phyloP scores from a whole-genome alignment of 2,797 vertebrate genomes.

The Darevskia mixta region DNA sequence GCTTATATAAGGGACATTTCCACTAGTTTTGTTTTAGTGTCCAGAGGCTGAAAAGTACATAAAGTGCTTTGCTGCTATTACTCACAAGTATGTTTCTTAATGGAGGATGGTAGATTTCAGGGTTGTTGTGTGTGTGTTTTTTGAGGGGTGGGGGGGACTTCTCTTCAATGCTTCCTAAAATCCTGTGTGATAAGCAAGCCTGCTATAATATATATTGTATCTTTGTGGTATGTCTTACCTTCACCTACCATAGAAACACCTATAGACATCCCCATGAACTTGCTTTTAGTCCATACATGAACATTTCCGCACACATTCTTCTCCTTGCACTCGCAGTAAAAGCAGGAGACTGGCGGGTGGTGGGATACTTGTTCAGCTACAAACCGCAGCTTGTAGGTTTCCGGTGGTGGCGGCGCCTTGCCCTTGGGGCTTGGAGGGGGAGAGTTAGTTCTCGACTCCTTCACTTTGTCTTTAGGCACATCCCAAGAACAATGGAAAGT shows the following conservation, averaged over 20 bases:
- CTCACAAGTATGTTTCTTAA: neutral
- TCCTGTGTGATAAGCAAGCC: neutral
- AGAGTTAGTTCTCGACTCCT: constrained; percentile 77
- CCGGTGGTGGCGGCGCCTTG: constrained; percentile 62
- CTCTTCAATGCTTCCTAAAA: neutral
- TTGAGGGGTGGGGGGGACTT: too few species aligned
- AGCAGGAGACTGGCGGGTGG: constrained; percentile 92
- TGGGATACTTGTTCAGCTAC: constrained; percentile 95
- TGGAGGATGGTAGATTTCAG: neutral
- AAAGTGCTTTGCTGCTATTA: neutral
- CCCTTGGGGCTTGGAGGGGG: constrained; percentile 65
- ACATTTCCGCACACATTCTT: constrained; percentile 89
- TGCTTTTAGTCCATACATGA: constrained; percentile 96
- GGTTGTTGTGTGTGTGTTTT: too few species aligned
- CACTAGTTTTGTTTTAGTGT: neutral
- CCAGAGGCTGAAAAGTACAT: neutral
- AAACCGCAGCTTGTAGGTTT: constrained; percentile 87
- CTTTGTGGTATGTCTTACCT: constrained; percentile 80
- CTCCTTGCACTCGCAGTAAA: constrained; percentile 95
- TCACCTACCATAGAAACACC: constrained; percentile 96
- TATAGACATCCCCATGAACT: constrained; percentile 98
- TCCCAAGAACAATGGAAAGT: constrained; percentile 96
- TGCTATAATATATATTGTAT: constrained; percentile 7
- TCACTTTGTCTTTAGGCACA: constrained; percentile 88
- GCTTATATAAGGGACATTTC: neutral